phyloP scores from a whole-genome alignment of 2,888 invertebrate species.

The Branchipolynoe longqiensis region DNA sequence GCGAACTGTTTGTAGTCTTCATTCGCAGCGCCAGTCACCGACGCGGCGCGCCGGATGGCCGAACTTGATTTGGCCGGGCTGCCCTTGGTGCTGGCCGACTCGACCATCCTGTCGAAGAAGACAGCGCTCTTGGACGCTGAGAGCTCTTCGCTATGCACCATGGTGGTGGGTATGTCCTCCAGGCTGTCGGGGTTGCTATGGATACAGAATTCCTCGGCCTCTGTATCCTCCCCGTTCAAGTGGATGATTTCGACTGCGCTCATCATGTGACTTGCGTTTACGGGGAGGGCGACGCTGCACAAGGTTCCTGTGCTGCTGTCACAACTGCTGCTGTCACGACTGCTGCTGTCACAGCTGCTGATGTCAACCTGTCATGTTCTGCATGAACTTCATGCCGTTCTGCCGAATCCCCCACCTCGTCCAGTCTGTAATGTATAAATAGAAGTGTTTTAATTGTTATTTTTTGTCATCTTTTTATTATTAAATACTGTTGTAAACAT shows the following conservation, averaged over 20 bases:
- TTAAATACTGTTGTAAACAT: too few species aligned
- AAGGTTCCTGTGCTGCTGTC: too few species aligned
- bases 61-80: conserved; percentile 24
- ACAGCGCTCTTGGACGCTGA: conserved; percentile 20
- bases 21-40: conserved; percentile 31
- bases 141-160: conserved; percentile 37
- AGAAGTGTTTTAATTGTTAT: too few species aligned
- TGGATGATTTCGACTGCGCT: conserved; percentile 41
- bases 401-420: too few species aligned
- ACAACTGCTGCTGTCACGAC: too few species aligned
- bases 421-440: too few species aligned
- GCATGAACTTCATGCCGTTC: too few species aligned
- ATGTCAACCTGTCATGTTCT: too few species aligned
- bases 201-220: conserved; percentile 7
- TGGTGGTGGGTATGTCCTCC: conserved; percentile 32
- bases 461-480: too few species aligned
- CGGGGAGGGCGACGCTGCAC: too few species aligned
- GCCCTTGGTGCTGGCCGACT: not conserved
- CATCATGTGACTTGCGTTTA: conserved; percentile 4
- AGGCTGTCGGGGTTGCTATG: conserved; percentile 47
- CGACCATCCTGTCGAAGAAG: conserved; percentile 30
- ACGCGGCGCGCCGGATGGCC: conserved; percentile 21
- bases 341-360: too few species aligned
- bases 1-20: conserved; percentile 29
- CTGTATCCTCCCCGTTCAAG: conserved; percentile 12